Conservation (phyloP, 2,888 invertebrate species). For the Cataglyphis livida region DNA sequence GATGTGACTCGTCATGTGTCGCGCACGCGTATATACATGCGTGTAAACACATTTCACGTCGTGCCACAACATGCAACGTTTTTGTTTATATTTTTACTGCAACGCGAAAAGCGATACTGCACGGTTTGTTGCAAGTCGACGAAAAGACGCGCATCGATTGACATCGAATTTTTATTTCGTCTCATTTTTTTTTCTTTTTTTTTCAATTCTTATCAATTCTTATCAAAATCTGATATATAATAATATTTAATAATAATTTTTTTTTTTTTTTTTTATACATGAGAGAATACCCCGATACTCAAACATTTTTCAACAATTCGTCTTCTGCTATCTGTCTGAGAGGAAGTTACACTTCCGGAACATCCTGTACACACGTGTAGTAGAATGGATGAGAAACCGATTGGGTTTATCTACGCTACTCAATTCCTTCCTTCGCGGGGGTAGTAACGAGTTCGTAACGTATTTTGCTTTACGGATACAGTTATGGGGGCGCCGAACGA, state of each 20-base stretch:
- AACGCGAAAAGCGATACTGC: conserved; percentile 18
- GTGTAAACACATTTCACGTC: conserved; percentile 68
- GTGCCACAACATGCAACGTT: conserved; percentile 58
- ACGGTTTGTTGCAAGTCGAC: background rate
- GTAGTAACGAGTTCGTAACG: conserved; percentile 66
- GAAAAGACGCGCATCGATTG: background rate
- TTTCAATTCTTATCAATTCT: background rate
- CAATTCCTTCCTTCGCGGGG: conserved; percentile 22
- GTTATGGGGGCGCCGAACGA: conserved; percentile 68
- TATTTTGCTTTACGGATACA: conserved; percentile 59
- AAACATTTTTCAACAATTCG: background rate
- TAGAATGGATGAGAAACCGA: conserved; percentile 24
- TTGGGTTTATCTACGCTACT: conserved; percentile 33
- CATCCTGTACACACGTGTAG: conserved; percentile 13
- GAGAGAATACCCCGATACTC: background rate
- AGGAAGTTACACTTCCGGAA: conserved; percentile 47
- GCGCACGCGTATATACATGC: conserved; percentile 67
- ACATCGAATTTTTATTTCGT: background rate
- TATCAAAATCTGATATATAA: background rate
- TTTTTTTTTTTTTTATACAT: background rate
- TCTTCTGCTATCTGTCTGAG: background rate
- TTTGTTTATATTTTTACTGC: conserved; percentile 63
- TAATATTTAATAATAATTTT: background rate
- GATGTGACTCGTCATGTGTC: conserved; percentile 77
- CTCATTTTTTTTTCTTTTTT: background rate